A percentile compares a stretch with the other conserved stretches of the same genome.
These are phyloP conservation scores for Chaitophorus viminalis DNA, from an alignment of 2,888 invertebrate genomes.

Conservation along the genomic window DNA sequence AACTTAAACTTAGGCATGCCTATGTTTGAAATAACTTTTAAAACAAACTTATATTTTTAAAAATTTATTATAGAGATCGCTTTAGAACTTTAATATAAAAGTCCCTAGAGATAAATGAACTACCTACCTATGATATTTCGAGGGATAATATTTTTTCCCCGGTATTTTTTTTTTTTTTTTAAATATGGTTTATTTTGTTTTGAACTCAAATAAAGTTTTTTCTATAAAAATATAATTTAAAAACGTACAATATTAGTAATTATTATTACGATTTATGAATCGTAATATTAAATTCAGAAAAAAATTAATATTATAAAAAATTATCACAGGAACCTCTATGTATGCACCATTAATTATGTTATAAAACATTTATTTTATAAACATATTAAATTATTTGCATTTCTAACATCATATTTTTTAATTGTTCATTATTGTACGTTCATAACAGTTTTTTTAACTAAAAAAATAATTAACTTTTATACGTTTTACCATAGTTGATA, in stretches of 20 bases:
- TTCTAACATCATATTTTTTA: too few relatives aligned
- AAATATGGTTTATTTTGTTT: not conserved
- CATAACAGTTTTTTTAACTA: too few relatives aligned
- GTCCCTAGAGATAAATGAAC: conserved; percentile 27
- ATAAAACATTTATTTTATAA: too few relatives aligned
- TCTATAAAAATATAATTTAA: not conserved
- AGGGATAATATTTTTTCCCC: conserved; percentile 1
- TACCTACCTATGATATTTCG: conserved; percentile 7
- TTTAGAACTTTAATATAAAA: conserved; percentile 15
- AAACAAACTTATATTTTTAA: conserved; percentile 30
- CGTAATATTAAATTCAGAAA: too few relatives aligned
- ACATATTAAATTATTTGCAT: too few relatives aligned
- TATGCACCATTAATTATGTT: too few relatives aligned
- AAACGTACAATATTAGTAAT: not conserved
- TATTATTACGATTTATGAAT: not conserved
- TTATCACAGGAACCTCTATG: too few relatives aligned
- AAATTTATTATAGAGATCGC: conserved; percentile 24
- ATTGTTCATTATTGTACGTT: too few relatives aligned
- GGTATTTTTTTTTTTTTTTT: not conserved
- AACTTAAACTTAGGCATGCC: not conserved
- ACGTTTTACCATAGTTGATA: too few relatives aligned
- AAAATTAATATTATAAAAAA: too few relatives aligned
- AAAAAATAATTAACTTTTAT: too few relatives aligned
- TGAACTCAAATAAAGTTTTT: not conserved
- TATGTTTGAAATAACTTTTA: conserved; percentile 20